phyloP scores from a whole-genome alignment of 2,888 invertebrate species.

The Phrixothrix hirtus region DNA sequence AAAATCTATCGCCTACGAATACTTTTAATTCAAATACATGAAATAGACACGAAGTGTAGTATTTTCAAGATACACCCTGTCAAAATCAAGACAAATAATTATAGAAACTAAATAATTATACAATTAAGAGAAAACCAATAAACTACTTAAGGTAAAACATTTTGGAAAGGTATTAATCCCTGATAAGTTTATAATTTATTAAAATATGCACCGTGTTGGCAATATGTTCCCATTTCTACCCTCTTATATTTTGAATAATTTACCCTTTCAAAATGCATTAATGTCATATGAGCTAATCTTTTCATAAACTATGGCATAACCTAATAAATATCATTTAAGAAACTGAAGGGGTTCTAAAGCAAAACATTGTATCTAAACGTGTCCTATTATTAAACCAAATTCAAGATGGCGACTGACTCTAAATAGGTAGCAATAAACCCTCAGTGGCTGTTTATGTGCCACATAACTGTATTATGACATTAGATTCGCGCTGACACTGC shows the following conservation, averaged over 20 bases:
- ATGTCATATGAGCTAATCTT: slow-evolving; percentile 26
- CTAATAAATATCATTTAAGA: slow-evolving; percentile 27
- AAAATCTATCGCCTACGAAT: no score
- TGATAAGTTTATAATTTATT: slow-evolving; percentile 9
- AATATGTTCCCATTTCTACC: slow-evolving; percentile 23
- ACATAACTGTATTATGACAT: slow-evolving; percentile 49
- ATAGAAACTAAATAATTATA: no score
- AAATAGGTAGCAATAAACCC: slow-evolving; percentile 38
- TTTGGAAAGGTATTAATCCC: no score
- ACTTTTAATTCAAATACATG: no score
- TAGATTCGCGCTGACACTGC: slow-evolving; percentile 45
- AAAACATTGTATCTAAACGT: slow-evolving; percentile 30
- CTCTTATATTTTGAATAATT: slow-evolving; percentile 27
- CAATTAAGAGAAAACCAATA: no score
- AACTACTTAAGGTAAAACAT: no score
- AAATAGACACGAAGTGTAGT: no score
- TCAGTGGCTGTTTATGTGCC: slow-evolving; percentile 41
- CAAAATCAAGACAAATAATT: no score
- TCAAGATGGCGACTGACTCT: slow-evolving; percentile 36
- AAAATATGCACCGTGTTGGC: slow-evolving; percentile 9
- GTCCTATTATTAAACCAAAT: slow-evolving; percentile 34
- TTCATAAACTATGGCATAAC: slow-evolving; percentile 22
- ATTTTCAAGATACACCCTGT: no score
- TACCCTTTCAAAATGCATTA: slow-evolving; percentile 29
- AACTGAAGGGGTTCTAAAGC: slow-evolving; percentile 26